A percentile compares a stretch with the other conserved stretches of the same genome.
These are phyloP conservation scores for Mustela nigripes DNA, from an alignment of 2,113 vertebrate genomes.

Conservation along the genomic window DNA sequence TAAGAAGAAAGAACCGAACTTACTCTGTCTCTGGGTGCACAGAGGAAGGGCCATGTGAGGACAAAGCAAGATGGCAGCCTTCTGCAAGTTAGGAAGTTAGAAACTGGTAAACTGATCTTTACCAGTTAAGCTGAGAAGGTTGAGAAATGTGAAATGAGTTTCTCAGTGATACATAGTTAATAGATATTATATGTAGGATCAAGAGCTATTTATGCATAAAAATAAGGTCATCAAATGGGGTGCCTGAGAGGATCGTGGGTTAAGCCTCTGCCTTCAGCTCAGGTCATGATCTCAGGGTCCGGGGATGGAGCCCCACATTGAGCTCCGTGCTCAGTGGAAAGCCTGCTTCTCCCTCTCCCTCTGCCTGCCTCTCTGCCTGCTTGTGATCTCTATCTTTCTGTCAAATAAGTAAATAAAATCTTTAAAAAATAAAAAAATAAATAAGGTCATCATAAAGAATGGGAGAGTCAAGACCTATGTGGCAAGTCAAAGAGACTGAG, in stretches of 20 bases:
- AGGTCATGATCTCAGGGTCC: no score
- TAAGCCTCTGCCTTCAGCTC: no score
- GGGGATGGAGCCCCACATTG: no score
- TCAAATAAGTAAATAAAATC: no score
- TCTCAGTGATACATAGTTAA: neutral
- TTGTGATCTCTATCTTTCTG: no score
- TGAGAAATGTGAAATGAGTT: neutral
- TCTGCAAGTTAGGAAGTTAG: neutral
- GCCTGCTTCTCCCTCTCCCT: no score
- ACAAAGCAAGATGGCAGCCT: neutral
- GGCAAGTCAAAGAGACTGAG: neutral
- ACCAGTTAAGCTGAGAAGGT: neutral
- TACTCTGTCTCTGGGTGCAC: neutral
- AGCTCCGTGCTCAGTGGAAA: no score
- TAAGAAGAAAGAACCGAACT: neutral
- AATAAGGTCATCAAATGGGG: neutral
- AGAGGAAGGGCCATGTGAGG: neutral
- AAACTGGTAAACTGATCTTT: neutral
- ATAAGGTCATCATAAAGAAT: neutral
- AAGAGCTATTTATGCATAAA: neutral
- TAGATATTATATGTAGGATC: neutral
- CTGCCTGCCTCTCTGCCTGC: no score
- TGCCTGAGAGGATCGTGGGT: no score
- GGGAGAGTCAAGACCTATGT: neutral
- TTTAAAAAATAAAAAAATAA: no score